Base-by-base conservation (phyloP, 2,113 vertebrate species). In the Callopanchax toddi region DNA sequence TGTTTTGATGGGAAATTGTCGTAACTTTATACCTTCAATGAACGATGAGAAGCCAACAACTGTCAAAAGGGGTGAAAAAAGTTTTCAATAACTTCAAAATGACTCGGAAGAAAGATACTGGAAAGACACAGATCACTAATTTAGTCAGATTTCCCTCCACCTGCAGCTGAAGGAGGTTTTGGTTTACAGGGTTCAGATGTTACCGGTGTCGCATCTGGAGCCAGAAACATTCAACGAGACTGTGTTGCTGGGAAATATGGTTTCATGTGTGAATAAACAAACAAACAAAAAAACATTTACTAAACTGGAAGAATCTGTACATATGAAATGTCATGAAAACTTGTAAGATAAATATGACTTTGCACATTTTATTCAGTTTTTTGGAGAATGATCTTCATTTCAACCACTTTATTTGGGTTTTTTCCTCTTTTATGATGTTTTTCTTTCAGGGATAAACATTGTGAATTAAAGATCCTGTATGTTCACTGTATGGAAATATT, bases 281-380 rank as follows among this genome's bases (percentile, higher is more conserved):
- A n/a, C n/a, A n/a, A n/a, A n/a, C 17, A 50, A 26, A 26, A 13
- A 29, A 25, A 53, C 29, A 32, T 5, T 44, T 6, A 36, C 1
- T 53, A 3, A 13, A 7, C 5, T 6, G 50, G n/a, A 4, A 20
- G 8, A 2, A 20, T 20, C 3, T 18, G 4, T 11, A 21, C 3
- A 16, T 52, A 9, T 32, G 25, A 21, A 43, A 34, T 6, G 51
- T 25, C 8, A 61, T 34, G 39, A 56, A 67, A 67, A 43, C 11
- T 11, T 21, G 39, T n/a, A 43, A 36, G 13, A 17, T 36, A 71
- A 50, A 54, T 55, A 36, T 61, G 5, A 68, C 26, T n/a, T 53
- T 79, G 83, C 86, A 86, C 81, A n/a, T 82, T 81, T 62, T 15
- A 61, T 62, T 32, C 6, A 32, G 29, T 9, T 8, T 32, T 32